These are phyloP conservation scores for Nemoura dubitans DNA, from an alignment of 2,888 invertebrate genomes.

Conservation along the genomic window DNA sequence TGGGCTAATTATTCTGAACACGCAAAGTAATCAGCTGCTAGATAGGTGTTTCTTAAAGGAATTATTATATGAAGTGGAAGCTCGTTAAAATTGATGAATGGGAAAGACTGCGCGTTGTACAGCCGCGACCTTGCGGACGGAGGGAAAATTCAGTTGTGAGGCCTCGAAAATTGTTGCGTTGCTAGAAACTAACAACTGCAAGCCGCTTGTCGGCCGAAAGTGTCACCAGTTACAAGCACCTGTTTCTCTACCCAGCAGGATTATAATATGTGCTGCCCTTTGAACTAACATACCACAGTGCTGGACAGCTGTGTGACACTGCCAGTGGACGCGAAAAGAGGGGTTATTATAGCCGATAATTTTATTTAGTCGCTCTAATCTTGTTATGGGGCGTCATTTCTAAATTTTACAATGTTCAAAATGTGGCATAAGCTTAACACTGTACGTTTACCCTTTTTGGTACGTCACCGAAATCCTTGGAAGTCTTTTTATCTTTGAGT, in stretches of 20 bases:
- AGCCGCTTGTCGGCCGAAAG: not conserved
- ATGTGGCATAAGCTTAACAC: not conserved
- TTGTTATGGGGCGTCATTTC: not conserved
- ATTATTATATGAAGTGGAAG: slow-evolving; percentile 3
- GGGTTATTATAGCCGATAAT: no score
- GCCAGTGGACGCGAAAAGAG: no score
- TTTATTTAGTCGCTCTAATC: not conserved
- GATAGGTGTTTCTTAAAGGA: not conserved
- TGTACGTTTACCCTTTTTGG: not conserved
- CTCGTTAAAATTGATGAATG: not conserved
- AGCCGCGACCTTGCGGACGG: no score
- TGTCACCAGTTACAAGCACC: not conserved
- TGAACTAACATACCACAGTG: not conserved
- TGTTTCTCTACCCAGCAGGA: not conserved
- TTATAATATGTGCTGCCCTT: not conserved
- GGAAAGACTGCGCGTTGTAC: not conserved
- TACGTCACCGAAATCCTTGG: not conserved
- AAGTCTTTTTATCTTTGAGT: not conserved
- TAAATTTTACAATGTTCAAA: not conserved
- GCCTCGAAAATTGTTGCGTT: no score
- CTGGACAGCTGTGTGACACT: not conserved
- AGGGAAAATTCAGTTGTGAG: no score
- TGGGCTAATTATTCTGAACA: slow-evolving; percentile 21
- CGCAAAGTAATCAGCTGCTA: slow-evolving; percentile 7
- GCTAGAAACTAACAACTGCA: no score